Conservation (phyloP, 1,140 invertebrate species). For the Plectus sambesii region DNA sequence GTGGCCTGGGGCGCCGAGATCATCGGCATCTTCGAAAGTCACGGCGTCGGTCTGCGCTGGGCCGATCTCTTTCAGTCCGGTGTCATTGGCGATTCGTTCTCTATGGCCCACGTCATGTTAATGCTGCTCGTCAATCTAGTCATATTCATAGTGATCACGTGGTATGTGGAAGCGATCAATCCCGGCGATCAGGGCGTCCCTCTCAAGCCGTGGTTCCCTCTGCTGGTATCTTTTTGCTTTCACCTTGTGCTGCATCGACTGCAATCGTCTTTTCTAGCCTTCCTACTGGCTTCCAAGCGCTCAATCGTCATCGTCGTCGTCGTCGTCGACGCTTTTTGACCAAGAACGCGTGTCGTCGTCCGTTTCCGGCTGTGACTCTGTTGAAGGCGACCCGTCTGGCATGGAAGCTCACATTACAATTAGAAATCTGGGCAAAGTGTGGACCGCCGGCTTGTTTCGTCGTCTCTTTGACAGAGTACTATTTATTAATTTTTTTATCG, state of each 20-base stretch:
- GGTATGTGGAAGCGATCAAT: slow-evolving; percentile 59
- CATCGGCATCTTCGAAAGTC: slow-evolving; percentile 30
- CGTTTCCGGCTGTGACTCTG: too few relatives aligned
- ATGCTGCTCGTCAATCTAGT: slow-evolving; percentile 57
- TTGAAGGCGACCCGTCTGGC: too few relatives aligned
- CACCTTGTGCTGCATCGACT: too few relatives aligned
- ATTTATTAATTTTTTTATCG: too few relatives aligned
- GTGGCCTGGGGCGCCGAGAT: slow-evolving; percentile 25
- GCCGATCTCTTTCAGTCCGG: slow-evolving; percentile 12
- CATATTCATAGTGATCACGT: slow-evolving; percentile 58
- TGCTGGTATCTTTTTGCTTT: too few relatives aligned
- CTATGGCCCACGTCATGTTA: slow-evolving; percentile 47
- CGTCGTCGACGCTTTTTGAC: too few relatives aligned
- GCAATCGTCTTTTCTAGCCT: slow-evolving; percentile 50
- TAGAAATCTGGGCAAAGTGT: too few relatives aligned
- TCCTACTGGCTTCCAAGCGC: slow-evolving; percentile 57
- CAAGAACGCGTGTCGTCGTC: too few relatives aligned
- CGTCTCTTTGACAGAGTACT: too few relatives aligned
- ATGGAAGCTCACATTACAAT: too few relatives aligned
- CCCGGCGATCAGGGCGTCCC: slow-evolving; percentile 49
- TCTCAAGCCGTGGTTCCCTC: slow-evolving; percentile 33
- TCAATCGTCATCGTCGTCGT: too few relatives aligned
- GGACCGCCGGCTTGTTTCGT: too few relatives aligned
- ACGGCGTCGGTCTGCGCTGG: slow-evolving; percentile 30
- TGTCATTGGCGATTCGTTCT: slow-evolving; percentile 28